These are phyloP conservation scores for Serranus cabrilla DNA, from an alignment of 2,797 vertebrate species.

Conservation along the genomic window DNA sequence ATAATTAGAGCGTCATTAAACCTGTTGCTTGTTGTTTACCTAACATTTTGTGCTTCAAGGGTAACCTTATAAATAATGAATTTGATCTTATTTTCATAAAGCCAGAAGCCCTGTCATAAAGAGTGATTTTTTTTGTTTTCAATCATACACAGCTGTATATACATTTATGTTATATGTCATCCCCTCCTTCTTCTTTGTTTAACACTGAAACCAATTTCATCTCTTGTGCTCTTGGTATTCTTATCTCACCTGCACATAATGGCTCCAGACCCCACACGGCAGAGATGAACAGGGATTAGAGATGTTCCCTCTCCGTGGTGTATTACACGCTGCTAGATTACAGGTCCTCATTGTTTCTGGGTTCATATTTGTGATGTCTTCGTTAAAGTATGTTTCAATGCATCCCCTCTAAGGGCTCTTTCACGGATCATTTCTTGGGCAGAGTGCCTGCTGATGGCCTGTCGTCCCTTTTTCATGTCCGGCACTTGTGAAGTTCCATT, in stretches of 20 bases:
- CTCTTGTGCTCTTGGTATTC: no score
- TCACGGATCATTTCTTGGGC: conserved; percentile 17
- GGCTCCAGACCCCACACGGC: no score
- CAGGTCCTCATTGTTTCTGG: conserved; percentile 11
- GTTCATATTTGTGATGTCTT: conserved; percentile 12
- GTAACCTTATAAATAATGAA: conserved; percentile 22
- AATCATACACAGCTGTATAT: neutral
- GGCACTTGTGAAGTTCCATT: conserved; percentile 43
- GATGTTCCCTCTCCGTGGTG: conserved; percentile 16
- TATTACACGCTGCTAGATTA: conserved; percentile 20
- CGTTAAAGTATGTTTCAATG: conserved; percentile 17
- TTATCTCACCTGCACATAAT: no score
- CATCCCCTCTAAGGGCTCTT: conserved; percentile 20
- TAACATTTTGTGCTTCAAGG: conserved; percentile 43
- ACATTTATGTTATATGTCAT: neutral
- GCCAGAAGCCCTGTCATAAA: neutral
- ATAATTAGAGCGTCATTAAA: neutral
- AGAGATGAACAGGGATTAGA: conserved; percentile 34
- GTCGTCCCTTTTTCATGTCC: conserved; percentile 16
- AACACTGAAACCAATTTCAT: no score
- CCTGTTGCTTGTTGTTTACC: conserved; percentile 33
- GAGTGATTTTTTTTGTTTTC: neutral
- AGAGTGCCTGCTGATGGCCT: conserved; percentile 14
- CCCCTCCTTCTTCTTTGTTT: no score
- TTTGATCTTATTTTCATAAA: conserved; percentile 16